Evolutionary conservation across 2,113 vertebrate genomes (phyloP), one percentile per base, ranked within the genome.

Genomic region (Spea bombifrons): DNA sequence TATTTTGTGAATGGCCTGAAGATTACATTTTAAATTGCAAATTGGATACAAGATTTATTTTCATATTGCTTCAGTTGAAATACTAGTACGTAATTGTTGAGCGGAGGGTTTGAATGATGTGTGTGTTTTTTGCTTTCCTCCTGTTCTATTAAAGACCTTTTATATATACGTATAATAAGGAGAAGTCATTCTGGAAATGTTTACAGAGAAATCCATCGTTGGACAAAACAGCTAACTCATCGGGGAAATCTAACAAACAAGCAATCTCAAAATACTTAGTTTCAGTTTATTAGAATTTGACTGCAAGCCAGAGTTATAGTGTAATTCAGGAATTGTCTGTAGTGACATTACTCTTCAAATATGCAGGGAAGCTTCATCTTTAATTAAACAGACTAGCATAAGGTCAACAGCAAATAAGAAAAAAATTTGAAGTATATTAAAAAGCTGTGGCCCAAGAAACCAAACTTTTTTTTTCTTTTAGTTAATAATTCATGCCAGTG

Each of bases 11-110:
- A 70, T 76, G 17, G 75, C 66, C 75, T 70, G n/a, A 67, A 76
- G 53, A 76, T 76, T 69, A 76, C 75, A 70, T 70, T 76, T 76
- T 76, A 76, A 76, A 76, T 76, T 76, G 75, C 75, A 76, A 76
- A 76, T 76, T 76, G n/a, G 66, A 57, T 70, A 69, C 65, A 70
- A 76, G 50, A 30, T 30, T 30, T 46, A 76, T 76, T 76, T 70
- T 69, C 52, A 59, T 76, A 76, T 69, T 76, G 66, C 75, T 45
- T 69, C 52, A 69, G 59, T 76, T 76, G 66, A 50, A 70, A 70
- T 45, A 76, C 52, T 61, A 49, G 53, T 55, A 66, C 52, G 61
- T 61, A 9, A 76, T 6, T 70, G 55, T 49, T 48, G 12, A 76
- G 10, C 43, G 48, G 66, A 2, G 57, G 43, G 8, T 44, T 59